phyloP scores from a whole-genome alignment of 1,140 invertebrate species.

The Proctacanthus coquilletti region DNA sequence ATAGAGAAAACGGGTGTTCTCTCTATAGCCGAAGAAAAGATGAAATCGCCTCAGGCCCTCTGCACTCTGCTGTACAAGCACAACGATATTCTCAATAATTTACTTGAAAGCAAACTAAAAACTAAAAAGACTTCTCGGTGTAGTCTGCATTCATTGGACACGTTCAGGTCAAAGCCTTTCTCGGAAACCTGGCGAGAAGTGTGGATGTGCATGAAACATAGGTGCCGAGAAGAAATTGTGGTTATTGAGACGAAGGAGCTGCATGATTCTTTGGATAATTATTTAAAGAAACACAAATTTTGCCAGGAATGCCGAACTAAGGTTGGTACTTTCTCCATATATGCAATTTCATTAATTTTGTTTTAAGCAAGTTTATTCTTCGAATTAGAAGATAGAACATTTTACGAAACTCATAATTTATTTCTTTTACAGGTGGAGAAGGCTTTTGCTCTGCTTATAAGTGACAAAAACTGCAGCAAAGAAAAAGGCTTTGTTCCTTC shows the following conservation, averaged over 20 bases:
- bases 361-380: constrained; percentile 3
- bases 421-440: constrained; percentile 37
- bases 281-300: constrained; percentile 83
- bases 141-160: constrained; percentile 72
- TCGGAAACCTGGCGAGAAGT: constrained; percentile 59
- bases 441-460: constrained; percentile 73
- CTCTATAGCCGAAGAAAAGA: constrained; percentile 59
- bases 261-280: constrained; percentile 70
- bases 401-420: not conserved
- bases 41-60: constrained; percentile 56
- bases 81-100: constrained; percentile 56
- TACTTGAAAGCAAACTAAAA: constrained; percentile 65
- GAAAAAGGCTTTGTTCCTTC: constrained; percentile 79
- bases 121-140: constrained; percentile 78
- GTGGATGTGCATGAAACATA: constrained; percentile 74
- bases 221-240: constrained; percentile 71
- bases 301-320: constrained; percentile 85
- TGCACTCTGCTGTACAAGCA: constrained; percentile 73
- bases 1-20: constrained; percentile 52
- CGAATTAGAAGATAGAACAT: not conserved
- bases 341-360: too few species aligned
- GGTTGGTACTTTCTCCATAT: constrained; percentile 35
- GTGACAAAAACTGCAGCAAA: constrained; percentile 63
- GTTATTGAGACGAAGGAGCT: constrained; percentile 69
- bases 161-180: constrained; percentile 56